Conservation (phyloP, 2,888 invertebrate genomes). For the Syritta pipiens region DNA sequence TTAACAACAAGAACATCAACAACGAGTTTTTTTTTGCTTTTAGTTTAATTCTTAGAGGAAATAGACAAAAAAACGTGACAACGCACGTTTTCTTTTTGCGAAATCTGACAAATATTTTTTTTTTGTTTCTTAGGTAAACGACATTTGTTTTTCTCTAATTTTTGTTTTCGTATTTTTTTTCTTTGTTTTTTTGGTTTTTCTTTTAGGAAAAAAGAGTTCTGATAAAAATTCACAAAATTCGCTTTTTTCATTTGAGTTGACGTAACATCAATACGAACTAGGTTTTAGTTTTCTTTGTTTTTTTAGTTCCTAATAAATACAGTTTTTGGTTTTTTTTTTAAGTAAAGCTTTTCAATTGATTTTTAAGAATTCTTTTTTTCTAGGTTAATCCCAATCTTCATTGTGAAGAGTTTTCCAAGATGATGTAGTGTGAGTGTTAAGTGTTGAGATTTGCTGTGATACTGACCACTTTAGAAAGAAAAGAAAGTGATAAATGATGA, state of each 20-base stretch:
- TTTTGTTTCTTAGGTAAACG: constrained; percentile 2
- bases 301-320: constrained; percentile 35
- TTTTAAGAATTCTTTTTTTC: constrained; percentile 23
- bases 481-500: constrained; percentile 66
- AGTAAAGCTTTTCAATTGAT: constrained; percentile 65
- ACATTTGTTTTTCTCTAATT: constrained; percentile 20
- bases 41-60: constrained; percentile 35
- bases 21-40: constrained; percentile 44
- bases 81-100: not conserved
- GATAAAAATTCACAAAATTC: constrained; percentile 41
- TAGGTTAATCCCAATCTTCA: constrained; percentile 55
- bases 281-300: constrained; percentile 15
- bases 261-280: constrained; percentile 47
- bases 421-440: constrained; percentile 67
- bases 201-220: constrained; percentile 31
- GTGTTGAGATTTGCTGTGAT: constrained; percentile 67
- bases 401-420: constrained; percentile 61
- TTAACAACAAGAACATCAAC: constrained; percentile 67
- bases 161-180: constrained; percentile 9
- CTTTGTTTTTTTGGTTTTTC: constrained; percentile 12
- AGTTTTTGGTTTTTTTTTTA: constrained; percentile 23
- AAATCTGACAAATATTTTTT: constrained; percentile 42
- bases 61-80: constrained; percentile 30
- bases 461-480: constrained; percentile 67
- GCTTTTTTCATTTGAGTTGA: constrained; percentile 22